Evolutionary conservation across 1,140 invertebrate species (phyloP), one percentile per base, ranked within the genome.

Genomic region (Tachypleus tridentatus): DNA sequence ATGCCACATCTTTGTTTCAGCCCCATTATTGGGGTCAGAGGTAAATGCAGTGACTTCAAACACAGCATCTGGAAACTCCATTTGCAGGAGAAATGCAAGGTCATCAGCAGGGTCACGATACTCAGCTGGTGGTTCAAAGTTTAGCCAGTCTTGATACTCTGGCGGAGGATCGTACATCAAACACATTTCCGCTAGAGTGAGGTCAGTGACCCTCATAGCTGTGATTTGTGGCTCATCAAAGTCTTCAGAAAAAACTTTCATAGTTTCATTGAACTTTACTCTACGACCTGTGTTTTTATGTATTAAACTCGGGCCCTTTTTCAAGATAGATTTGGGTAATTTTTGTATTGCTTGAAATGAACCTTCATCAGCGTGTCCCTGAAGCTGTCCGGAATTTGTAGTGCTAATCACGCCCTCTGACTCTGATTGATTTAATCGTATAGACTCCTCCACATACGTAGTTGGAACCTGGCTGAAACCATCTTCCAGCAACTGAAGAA

Each of bases 121-220:
- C 48, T 66, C 64, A 5, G 63, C 68, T n/a, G 68, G 65, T 5
- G 68, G 68, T 48, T 66, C 65, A 51, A 66, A 66, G 7, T 64
- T 61, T n/a, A 54, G 58, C 48, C 62, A 54, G 11, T 69, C 68
- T 48, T 64, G 64, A 62, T 69, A 69, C 47, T 66, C 68, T 3
- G 54, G 54, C 4, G 68, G 68, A 3, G 68, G 68, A n/a, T 69
- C 68, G 62, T 65, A 69, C 64, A 64, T 66, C 29, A 10, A 60
- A 47, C 53, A 67, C 48, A 63, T 63, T 8, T 8, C n/a, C 7
- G 7, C 53, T 29, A 29, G 29, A n/a, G 53, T 54, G 3, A 65
- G 58, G 6, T 66, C 68, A 3, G 56, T 50, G 0, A 65, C 59
- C 11, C 65, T 62, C 5, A 69, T 60, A 3, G 58, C 49, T 8